phyloP scores from a whole-genome alignment of 2,113 vertebrate genomes.

The Eulacestoma nigropectus region DNA sequence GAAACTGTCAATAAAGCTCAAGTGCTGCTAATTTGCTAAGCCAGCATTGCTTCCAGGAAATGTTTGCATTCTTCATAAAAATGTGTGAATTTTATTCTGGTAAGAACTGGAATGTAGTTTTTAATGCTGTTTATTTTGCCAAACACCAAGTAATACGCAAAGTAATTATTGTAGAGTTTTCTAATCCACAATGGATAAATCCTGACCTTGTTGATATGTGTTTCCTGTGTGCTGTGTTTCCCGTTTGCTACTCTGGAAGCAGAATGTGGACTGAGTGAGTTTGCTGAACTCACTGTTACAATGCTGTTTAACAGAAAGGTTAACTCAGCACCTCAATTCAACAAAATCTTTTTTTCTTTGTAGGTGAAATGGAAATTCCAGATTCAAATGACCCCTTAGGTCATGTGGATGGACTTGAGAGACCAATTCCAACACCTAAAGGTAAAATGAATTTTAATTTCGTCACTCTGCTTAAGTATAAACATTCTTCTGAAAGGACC shows the following conservation, averaged over 20 bases:
- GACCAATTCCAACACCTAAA: conserved; percentile 78
- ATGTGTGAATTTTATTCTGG: not conserved
- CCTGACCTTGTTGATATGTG: not conserved
- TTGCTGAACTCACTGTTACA: not conserved
- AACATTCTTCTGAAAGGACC: not conserved
- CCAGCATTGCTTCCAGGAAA: not conserved
- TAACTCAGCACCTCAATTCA: not conserved
- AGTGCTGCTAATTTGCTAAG: not conserved
- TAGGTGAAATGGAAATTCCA: conserved; percentile 73
- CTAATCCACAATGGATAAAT: not conserved
- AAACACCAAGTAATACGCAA: not conserved
- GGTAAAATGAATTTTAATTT: conserved; percentile 65
- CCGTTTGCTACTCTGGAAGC: not conserved
- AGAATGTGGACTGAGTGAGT: not conserved
- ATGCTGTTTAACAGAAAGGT: not conserved
- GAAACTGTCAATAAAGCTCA: not conserved
- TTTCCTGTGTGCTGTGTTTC: not conserved
- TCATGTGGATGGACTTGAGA: conserved; percentile 72
- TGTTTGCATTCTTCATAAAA: not conserved
- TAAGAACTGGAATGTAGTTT: not conserved
- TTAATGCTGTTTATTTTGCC: not conserved
- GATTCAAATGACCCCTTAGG: conserved; percentile 73
- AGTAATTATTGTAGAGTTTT: not conserved
- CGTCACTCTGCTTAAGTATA: not conserved
- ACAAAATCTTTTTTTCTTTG: not conserved